Percentiles rank a stretch among this genome's conserved stretches.
Evolutionary conservation across 2,113 vertebrate genomes (phyloP).

Genomic region (Paradoxurus hermaphroditus): DNA sequence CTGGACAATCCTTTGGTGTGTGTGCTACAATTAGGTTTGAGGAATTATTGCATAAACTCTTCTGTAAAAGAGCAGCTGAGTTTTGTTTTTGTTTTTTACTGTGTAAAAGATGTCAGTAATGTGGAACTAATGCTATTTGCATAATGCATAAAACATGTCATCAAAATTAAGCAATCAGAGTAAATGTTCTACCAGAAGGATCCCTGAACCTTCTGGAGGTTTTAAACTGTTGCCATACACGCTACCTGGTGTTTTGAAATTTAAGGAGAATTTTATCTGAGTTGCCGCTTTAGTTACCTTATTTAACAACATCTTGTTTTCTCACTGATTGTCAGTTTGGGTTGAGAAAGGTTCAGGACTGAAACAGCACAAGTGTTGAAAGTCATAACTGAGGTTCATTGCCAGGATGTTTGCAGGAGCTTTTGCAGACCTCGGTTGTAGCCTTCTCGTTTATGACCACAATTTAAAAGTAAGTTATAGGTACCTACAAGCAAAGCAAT

Average conservation of each 20-base stretch:
- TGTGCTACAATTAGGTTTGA: not conserved
- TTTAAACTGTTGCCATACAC: not conserved
- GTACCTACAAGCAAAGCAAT: constrained; percentile 61
- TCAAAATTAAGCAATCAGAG: constrained; percentile 11
- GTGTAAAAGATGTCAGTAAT: not conserved
- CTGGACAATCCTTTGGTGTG: not conserved
- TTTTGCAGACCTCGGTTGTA: constrained; percentile 35
- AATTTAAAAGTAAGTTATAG: constrained; percentile 66
- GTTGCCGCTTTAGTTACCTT: not conserved
- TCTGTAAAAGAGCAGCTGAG: not conserved
- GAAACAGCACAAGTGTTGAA: not conserved
- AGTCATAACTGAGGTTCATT: not conserved
- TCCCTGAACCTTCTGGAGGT: not conserved
- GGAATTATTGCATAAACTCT: not conserved
- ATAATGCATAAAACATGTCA: not conserved
- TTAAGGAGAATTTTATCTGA: not conserved
- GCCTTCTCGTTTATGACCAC: constrained; percentile 52
- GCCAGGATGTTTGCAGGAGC: constrained; percentile 34
- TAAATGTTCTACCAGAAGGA: not conserved
- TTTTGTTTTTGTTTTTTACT: not conserved
- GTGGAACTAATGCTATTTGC: constrained; percentile 1
- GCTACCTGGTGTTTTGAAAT: not conserved
- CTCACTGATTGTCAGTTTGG: not conserved
- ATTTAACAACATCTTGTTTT: not conserved
- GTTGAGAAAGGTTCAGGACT: not conserved